phyloP scores from a whole-genome alignment of 92 coral and sea anemone species.

The Montipora capitata region DNA sequence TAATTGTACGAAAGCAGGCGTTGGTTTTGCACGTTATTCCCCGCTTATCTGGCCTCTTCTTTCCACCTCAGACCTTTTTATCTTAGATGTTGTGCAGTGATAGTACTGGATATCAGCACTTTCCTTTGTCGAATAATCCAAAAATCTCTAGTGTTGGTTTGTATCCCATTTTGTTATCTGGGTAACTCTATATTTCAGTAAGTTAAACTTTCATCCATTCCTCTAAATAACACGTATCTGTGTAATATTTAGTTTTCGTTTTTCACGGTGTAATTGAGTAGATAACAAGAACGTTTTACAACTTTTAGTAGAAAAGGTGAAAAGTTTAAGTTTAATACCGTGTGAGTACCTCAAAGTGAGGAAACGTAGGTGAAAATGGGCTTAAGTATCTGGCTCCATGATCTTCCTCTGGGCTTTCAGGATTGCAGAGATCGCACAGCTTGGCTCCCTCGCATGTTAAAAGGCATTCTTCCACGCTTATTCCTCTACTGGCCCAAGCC shows the following conservation, averaged over 20 bases:
- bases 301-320: neutral
- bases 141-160: too few relatives aligned
- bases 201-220: too few relatives aligned
- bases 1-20: neutral
- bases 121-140: too few relatives aligned
- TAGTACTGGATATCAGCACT: too few relatives aligned
- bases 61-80: too few relatives aligned
- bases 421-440: neutral
- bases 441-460: slow-evolving; percentile 21
- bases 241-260: too few relatives aligned
- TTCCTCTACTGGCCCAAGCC: slow-evolving; percentile 30
- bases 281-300: neutral
- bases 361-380: slow-evolving; percentile 10
- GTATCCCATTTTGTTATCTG: too few relatives aligned
- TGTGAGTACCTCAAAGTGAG: slow-evolving; percentile 27
- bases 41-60: too few relatives aligned
- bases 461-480: slow-evolving; percentile 26
- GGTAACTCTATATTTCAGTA: too few relatives aligned
- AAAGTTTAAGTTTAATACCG: neutral
- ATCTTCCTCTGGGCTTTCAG: neutral
- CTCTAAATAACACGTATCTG: too few relatives aligned
- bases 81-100: too few relatives aligned
- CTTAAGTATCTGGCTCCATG: slow-evolving; percentile 9
- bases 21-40: neutral
- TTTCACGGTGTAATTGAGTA: too few relatives aligned